These are phyloP conservation scores for Drosophila burlai DNA, from an alignment of 1,140 invertebrate species.

Conservation along the genomic window DNA sequence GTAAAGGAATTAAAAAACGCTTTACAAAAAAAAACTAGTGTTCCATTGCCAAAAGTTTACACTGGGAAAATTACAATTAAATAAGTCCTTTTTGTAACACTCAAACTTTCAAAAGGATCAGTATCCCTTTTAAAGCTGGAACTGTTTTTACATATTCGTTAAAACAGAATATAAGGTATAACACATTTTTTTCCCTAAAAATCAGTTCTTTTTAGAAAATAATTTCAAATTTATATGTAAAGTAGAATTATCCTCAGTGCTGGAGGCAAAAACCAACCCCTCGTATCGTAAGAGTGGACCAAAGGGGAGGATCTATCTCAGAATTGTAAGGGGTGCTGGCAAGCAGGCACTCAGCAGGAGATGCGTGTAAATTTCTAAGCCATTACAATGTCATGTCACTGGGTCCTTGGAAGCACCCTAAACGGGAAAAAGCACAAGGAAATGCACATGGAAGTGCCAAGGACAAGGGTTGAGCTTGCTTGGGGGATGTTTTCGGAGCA, in stretches of 20 bases:
- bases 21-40: conserved; percentile 52
- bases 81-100: fast-evolving
- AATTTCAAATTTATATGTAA: background rate
- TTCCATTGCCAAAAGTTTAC: conserved; percentile 7
- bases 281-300: conserved; percentile 6
- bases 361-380: conserved; percentile 75
- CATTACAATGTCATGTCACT: conserved; percentile 82
- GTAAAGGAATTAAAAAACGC: conserved; percentile 82
- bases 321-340: conserved; percentile 58
- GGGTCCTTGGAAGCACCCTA: conserved; percentile 81
- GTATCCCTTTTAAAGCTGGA: background rate
- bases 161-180: background rate
- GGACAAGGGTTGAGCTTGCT: conserved; percentile 73
- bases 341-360: conserved; percentile 55
- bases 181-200: background rate
- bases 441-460: conserved; percentile 63
- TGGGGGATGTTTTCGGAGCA: conserved; percentile 46
- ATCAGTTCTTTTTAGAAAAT: background rate
- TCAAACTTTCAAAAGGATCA: background rate
- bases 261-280: conserved; percentile 57
- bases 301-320: conserved; percentile 45
- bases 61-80: conserved; percentile 6
- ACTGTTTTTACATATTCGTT: background rate
- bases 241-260: conserved; percentile 34
- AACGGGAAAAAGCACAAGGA: conserved; percentile 52